Conservation (phyloP, 2,888 invertebrate species). For the Melanchra persicariae region DNA sequence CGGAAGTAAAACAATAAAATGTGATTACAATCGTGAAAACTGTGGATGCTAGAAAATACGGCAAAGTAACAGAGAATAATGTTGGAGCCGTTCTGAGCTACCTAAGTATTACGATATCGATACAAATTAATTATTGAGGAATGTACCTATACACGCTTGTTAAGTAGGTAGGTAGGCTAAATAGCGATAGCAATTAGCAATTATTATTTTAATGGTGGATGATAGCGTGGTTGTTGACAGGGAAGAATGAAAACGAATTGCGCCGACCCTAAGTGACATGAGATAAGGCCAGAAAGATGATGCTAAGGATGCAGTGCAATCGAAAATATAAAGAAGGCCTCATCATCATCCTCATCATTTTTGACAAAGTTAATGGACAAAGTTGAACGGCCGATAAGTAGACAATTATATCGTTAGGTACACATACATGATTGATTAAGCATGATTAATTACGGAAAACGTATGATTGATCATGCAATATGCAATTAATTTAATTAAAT, state of each 20-base stretch:
- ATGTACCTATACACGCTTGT: not conserved
- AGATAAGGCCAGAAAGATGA: too few species aligned
- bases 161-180: not conserved
- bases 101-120: not conserved
- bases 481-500: not conserved
- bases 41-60: not conserved
- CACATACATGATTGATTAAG: not conserved
- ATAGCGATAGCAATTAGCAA: not conserved
- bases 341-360: too few species aligned
- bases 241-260: not conserved
- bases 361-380: not conserved
- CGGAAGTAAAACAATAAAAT: conserved; percentile 16
- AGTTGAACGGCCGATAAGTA: conserved; percentile 6
- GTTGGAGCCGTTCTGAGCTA: not conserved
- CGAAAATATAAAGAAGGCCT: not conserved
- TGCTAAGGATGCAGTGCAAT: not conserved
- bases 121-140: conserved; percentile 9
- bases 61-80: not conserved
- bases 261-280: not conserved
- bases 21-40: conserved; percentile 3
- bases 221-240: not conserved
- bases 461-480: conserved; percentile 15
- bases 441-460: not conserved
- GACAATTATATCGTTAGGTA: conserved; percentile 6
- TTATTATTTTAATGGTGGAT: not conserved